Percentiles rank a stretch among this genome's conserved stretches.
Conservation (phyloP, 2,797 vertebrate genomes). For the Acipenser ruthenus region DNA sequence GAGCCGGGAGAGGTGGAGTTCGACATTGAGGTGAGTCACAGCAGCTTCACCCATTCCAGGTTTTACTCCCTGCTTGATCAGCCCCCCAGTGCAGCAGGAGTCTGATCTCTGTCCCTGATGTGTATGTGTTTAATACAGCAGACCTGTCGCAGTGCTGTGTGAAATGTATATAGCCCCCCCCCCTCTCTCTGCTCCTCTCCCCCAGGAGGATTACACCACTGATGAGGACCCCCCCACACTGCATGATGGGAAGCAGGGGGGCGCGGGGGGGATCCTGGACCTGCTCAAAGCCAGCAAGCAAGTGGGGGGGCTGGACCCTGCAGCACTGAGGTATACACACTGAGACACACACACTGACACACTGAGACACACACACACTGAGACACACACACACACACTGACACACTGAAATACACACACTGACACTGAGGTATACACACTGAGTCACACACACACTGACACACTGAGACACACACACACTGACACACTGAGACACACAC, state of each 20-base stretch:
- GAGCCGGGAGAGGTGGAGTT: constrained; percentile 91
- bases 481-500: neutral
- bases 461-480: neutral
- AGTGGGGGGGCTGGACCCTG: constrained; percentile 78
- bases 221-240: constrained; percentile 78
- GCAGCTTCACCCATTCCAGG: too few relatives aligned
- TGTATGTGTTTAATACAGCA: neutral
- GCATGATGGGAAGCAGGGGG: constrained; percentile 70
- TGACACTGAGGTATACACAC: too few relatives aligned
- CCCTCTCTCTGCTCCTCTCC: neutral
- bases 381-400: too few relatives aligned
- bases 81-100: too few relatives aligned
- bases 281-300: constrained; percentile 89
- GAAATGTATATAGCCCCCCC: neutral
- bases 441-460: too few relatives aligned
- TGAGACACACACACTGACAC: too few relatives aligned
- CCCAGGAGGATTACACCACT: constrained; percentile 85
- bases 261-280: constrained; percentile 83
- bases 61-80: too few relatives aligned
- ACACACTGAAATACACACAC: too few relatives aligned
- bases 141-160: neutral
- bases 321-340: constrained; percentile 62
- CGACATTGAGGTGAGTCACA: constrained; percentile 77
- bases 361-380: too few relatives aligned
- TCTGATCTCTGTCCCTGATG: too few relatives aligned